A percentile compares a stretch with the other conserved stretches of the same genome.
These are phyloP conservation scores for Zapornia atra DNA, from an alignment of 2,113 vertebrate species.

Conservation along the genomic window DNA sequence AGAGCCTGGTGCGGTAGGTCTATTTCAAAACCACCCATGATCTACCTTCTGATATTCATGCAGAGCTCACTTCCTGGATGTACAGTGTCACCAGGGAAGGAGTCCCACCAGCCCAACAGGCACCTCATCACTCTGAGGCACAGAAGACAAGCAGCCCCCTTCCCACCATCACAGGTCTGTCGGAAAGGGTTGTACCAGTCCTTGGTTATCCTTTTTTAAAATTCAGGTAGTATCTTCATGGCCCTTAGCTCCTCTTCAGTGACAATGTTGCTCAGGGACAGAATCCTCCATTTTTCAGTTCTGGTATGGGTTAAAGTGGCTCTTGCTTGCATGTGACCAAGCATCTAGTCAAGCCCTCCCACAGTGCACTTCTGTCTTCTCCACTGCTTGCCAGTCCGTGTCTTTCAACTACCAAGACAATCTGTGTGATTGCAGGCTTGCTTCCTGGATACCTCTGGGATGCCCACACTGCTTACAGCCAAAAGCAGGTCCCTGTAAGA, in stretches of 20 bases:
- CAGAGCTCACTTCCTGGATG: not conserved
- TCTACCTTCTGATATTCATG: fast-evolving
- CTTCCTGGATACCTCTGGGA: not conserved
- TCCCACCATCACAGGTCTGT: not conserved
- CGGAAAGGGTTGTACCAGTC: not conserved
- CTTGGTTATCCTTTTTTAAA: not conserved
- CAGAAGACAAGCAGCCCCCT: not conserved
- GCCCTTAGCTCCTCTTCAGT: not conserved
- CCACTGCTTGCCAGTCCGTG: not conserved
- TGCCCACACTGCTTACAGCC: not conserved
- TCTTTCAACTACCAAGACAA: not conserved
- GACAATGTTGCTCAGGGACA: not conserved
- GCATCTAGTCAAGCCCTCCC: not conserved
- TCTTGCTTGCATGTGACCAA: not conserved
- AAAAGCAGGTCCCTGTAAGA: not conserved
- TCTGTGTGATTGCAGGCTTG: not conserved
- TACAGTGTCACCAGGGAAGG: not conserved
- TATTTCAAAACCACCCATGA: not conserved
- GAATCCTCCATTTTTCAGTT: not conserved
- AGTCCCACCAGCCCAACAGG: not conserved
- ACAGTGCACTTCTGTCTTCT: not conserved
- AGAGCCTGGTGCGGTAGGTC: not conserved
- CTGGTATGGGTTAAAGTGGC: not conserved
- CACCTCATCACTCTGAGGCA: not conserved
- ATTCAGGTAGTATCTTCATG: fast-evolving